Evolutionary conservation across 1,140 invertebrate genomes (phyloP), one percentile per base, ranked within the genome.

Genomic region (Scaptomyza graminum): DNA sequence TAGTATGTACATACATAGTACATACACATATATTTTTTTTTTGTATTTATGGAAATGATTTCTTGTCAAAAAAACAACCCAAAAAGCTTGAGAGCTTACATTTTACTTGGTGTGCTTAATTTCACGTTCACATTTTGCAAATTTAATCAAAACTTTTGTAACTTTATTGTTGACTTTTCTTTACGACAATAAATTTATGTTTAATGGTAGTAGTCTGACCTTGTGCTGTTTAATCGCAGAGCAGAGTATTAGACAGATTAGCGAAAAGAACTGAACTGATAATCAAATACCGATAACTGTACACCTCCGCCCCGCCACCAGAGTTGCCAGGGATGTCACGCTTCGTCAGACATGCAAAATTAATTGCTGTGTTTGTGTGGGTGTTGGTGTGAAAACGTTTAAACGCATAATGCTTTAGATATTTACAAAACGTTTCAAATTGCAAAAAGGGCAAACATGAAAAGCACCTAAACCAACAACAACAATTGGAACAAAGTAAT

Each of bases 211-310:
- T 12, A 12, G 46, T 6, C 46, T 25, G 18, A 25, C 46, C 46
- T n/a, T 4, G 12, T 15, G 3, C 8, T 44, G 54, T 13, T 56
- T 7, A 15, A 9, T 43, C 41, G 9, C 43, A 13, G 34, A 15
- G 8, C 13, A 63, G 60, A 18, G 60, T 63, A 52, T 63, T 52
- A 18, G 49, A 63, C 49, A 63, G 16, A 52, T 63, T 62, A 51
- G 59, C 44, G 15, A 51, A 50, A 16, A 2, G n/a, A 51, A 51
- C 18, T 28, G 47, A 50, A 51, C 18, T 28, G 59, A 50, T 25
- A 39, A 22, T 18, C 9, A 39, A 25, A 62, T 39, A 62, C 15
- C 37, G 28, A 51, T 43, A 8, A 39, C 28, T 31, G 28, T 6
- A 31, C 28, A 31, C 28, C 28, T 1, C 28, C 28, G 5, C 3